phyloP scores from a whole-genome alignment of 2,113 vertebrate genomes.

The Esox niger region DNA sequence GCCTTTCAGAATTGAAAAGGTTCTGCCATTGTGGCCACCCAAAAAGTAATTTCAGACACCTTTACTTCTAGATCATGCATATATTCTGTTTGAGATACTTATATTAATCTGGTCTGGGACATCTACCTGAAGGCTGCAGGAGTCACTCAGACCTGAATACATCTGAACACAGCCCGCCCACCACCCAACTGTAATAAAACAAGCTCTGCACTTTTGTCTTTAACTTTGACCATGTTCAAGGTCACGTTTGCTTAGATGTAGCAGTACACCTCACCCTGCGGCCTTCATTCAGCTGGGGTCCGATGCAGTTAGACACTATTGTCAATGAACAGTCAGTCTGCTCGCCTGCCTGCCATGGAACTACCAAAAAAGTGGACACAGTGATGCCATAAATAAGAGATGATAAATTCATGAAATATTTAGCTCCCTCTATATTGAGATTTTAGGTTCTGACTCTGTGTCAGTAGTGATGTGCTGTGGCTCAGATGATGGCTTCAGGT shows the following conservation, averaged over 20 bases:
- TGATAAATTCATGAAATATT: slow-evolving; percentile 72
- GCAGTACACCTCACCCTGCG: not conserved
- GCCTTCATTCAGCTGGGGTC: not conserved
- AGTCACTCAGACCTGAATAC: not conserved
- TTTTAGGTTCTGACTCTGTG: slow-evolving; percentile 65
- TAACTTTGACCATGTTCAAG: slow-evolving; percentile 34
- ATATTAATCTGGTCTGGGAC: slow-evolving; percentile 28
- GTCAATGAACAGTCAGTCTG: slow-evolving; percentile 32
- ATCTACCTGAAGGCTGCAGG: not conserved
- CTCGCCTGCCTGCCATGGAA: slow-evolving; percentile 1
- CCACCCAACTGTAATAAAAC: slow-evolving; percentile 5
- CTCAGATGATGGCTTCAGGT: slow-evolving; percentile 57
- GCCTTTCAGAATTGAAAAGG: too few relatives aligned
- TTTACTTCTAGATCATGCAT: too few relatives aligned
- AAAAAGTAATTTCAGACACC: too few relatives aligned
- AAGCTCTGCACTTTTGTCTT: slow-evolving; percentile 23
- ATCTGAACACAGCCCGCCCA: not conserved
- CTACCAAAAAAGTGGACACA: slow-evolving; percentile 39
- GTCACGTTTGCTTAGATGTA: slow-evolving; percentile 37
- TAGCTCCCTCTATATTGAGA: slow-evolving; percentile 61
- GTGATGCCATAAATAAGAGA: slow-evolving; percentile 72
- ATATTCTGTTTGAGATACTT: too few relatives aligned
- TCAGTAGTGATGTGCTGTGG: slow-evolving; percentile 63
- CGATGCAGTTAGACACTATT: slow-evolving; percentile 18
- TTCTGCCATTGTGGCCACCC: too few relatives aligned